Base-by-base conservation (phyloP, 2,797 vertebrate genomes). In the Melopsittacus undulatus region DNA sequence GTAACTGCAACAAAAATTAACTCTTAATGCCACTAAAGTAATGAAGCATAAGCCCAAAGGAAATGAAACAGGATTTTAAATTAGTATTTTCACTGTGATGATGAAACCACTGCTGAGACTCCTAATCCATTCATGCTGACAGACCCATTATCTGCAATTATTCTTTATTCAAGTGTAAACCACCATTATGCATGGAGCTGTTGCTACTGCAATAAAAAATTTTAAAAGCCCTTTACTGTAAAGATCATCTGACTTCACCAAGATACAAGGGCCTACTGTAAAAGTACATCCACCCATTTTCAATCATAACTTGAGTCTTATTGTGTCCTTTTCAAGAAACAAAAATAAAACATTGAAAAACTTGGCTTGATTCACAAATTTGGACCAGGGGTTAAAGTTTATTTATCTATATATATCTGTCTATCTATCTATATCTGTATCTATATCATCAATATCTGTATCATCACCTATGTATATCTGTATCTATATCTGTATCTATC, bases 61-160 rank as follows among this genome's bases (percentile, higher is more conserved):
- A 90, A 96, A 56, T 42, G 81, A 96, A 87, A 64, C 40, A 0
- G 42, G 75, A 72, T 74, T 97, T 97, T 90, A 96, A 96, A 97
- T 97, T 96, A 97, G 57, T 92, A 83, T 97, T 97, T 97, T 96
- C 62, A 43, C 73, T 92, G 59, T 38, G 29, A 85, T 87, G 93
- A 94, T 90, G 73, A 92, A 97, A 95, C 63, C 62, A 94, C 89
- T 95, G 77, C 89, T 95, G 92, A 97, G 97, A 79, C 94, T 74
- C 94, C 87, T 96, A 97, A 97, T 97, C 95, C 40, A 38, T 76
- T 95, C 92, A 95, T 77, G 94, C 88, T 96, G 91, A 93, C 96
- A 97, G 83, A 94, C 66, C 78, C 81, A 97, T 97, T 96, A 97
- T 95, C 90, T 94, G 66, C 91, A 98, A 97, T 98, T 97, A 97